A percentile compares a stretch with the other conserved stretches of the same genome.
Conservation (phyloP, 2,113 vertebrate genomes). For the Blennius ocellaris region DNA sequence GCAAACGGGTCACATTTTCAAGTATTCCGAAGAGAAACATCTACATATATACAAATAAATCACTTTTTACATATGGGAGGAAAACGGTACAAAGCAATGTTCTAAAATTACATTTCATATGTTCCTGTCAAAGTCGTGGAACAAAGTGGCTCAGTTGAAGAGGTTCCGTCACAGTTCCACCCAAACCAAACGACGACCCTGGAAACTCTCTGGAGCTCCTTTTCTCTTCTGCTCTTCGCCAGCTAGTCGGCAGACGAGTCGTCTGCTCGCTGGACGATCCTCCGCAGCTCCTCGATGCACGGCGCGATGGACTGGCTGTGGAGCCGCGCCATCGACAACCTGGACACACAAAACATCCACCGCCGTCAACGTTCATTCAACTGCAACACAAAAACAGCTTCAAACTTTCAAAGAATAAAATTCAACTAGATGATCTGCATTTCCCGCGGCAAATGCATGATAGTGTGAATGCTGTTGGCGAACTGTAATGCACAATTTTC, state of each 20-base stretch:
- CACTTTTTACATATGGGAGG: neutral
- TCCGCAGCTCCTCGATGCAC: slow-evolving; percentile 75
- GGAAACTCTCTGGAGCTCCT: no score
- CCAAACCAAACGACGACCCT: no score
- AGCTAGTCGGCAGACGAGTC: slow-evolving; percentile 1
- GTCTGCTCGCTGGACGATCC: slow-evolving; percentile 56
- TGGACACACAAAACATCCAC: slow-evolving; percentile 18
- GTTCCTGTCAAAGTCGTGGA: neutral
- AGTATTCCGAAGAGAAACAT: slow-evolving; percentile 29
- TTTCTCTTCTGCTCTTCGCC: no score
- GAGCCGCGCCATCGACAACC: slow-evolving; percentile 72
- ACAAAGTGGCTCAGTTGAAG: slow-evolving; percentile 17
- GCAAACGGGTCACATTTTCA: slow-evolving; percentile 60
- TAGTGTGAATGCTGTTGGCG: no score
- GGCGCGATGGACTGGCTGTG: slow-evolving; percentile 67
- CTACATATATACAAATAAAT: slow-evolving; percentile 8
- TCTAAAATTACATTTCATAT: slow-evolving; percentile 1
- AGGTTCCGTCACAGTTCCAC: neutral
- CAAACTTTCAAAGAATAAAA: no score
- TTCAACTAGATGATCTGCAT: no score
- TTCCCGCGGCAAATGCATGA: no score
- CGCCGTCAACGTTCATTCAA: no score
- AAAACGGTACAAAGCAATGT: no score
- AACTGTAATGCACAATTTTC: no score
- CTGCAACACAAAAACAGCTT: no score